These are phyloP conservation scores for Rhineura floridana DNA, from an alignment of 2,113 vertebrate species.

Conservation along the genomic window DNA sequence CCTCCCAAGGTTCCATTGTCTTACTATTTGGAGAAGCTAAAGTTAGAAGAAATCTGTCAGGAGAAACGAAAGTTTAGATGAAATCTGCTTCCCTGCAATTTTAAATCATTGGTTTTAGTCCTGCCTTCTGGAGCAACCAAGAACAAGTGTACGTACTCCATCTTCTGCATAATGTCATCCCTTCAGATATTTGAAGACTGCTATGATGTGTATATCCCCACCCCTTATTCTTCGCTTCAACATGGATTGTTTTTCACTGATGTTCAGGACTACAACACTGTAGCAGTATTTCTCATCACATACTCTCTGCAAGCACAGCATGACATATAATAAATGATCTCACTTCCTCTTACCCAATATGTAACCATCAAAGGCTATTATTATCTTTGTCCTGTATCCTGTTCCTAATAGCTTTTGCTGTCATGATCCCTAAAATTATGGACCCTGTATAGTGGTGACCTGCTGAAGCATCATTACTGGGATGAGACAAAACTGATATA, in stretches of 20 bases:
- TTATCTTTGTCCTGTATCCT: constrained; percentile 23
- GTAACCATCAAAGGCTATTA: constrained; percentile 26
- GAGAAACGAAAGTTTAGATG: no score
- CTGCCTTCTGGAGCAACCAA: no score
- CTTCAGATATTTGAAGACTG: no score
- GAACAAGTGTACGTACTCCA: no score
- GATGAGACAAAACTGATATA: not conserved
- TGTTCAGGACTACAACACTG: not conserved
- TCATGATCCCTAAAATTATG: not conserved
- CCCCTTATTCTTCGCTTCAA: no score
- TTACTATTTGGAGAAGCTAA: no score
- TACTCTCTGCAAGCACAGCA: constrained; percentile 7
- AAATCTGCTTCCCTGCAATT: no score
- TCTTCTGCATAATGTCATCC: no score
- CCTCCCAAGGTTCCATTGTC: no score
- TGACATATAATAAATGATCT: constrained; percentile 11
- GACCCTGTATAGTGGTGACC: constrained; percentile 2
- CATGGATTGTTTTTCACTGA: not conserved
- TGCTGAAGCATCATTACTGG: constrained; percentile 17
- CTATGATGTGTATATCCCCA: no score
- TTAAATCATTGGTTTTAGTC: no score
- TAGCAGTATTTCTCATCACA: not conserved
- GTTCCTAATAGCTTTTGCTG: not conserved
- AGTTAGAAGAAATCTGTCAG: no score
- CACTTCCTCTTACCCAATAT: not conserved